phyloP scores from a whole-genome alignment of 2,113 vertebrate species.

The Pelmatolapia mariae region DNA sequence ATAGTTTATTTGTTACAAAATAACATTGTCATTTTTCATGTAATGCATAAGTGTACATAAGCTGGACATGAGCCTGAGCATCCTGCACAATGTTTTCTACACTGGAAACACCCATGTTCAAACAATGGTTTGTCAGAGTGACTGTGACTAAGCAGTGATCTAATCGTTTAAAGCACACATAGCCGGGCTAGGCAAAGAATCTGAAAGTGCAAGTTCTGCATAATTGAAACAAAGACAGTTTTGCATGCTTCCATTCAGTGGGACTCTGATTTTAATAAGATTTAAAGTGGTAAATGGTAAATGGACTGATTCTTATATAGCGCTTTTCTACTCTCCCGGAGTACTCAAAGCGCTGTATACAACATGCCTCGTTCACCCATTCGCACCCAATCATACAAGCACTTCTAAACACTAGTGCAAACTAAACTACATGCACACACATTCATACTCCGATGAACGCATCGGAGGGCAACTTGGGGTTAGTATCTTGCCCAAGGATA shows the following conservation, averaged over 20 bases:
- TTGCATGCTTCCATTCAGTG: neutral
- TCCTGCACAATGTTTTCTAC: neutral
- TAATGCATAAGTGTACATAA: neutral
- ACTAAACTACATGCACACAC: too few species aligned
- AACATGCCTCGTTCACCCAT: too few species aligned
- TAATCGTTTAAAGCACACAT: neutral
- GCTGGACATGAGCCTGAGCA: neutral
- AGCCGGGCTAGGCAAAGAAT: accelerated
- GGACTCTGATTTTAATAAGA: neutral
- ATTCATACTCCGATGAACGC: too few species aligned
- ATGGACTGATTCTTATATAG: too few species aligned
- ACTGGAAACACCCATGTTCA: neutral
- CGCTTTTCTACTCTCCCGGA: too few species aligned
- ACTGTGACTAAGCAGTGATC: neutral
- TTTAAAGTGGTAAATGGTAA: too few species aligned
- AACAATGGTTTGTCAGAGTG: neutral
- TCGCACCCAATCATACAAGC: too few species aligned
- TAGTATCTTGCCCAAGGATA: too few species aligned
- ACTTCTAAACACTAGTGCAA: too few species aligned
- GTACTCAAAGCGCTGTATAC: too few species aligned
- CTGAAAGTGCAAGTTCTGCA: neutral
- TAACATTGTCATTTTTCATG: neutral
- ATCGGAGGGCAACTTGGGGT: too few species aligned
- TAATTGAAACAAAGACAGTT: neutral
- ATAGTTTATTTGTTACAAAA: accelerated